Percentiles rank a stretch among this genome's conserved stretches.
Conservation (phyloP, 2,888 invertebrate species). For the Apocheima hispidaria region DNA sequence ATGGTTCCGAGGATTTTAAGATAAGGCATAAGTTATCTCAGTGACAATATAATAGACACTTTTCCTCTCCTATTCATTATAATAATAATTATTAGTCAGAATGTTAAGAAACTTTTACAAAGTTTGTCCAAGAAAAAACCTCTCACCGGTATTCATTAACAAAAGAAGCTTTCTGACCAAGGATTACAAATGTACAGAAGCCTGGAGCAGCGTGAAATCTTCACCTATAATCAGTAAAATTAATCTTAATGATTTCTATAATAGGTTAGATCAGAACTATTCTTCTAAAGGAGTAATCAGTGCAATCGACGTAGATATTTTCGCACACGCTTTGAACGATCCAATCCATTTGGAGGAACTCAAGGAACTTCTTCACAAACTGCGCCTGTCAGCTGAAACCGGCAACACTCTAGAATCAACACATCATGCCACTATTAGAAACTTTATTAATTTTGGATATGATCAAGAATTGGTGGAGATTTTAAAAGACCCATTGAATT, state of each 20-base stretch:
- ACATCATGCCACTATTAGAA: constrained; percentile 91
- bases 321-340: constrained; percentile 89
- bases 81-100: constrained; percentile 13
- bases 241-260: constrained; percentile 89
- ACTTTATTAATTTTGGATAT: constrained; percentile 83
- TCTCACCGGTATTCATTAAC: constrained; percentile 42
- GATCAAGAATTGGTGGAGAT: constrained; percentile 89
- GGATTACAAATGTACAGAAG: constrained; percentile 89
- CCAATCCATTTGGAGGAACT: constrained; percentile 89
- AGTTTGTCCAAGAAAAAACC: constrained; percentile 46
- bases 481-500: constrained; percentile 93
- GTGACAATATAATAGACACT: not conserved
- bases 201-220: constrained; percentile 89
- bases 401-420: constrained; percentile 92
- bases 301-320: constrained; percentile 94
- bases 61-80: not conserved
- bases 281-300: constrained; percentile 87
- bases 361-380: constrained; percentile 89
- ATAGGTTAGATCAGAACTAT: constrained; percentile 89
- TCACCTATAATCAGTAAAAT: constrained; percentile 88
- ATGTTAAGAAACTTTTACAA: constrained; percentile 58
- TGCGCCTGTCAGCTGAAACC: constrained; percentile 91
- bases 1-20: not conserved
- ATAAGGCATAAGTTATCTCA: not conserved
- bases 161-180: constrained; percentile 88